Evolutionary conservation across 37 sponge, comb jelly and placozoan genomes (phyloP).

Genomic region (Hexactinellida sp.): DNA sequence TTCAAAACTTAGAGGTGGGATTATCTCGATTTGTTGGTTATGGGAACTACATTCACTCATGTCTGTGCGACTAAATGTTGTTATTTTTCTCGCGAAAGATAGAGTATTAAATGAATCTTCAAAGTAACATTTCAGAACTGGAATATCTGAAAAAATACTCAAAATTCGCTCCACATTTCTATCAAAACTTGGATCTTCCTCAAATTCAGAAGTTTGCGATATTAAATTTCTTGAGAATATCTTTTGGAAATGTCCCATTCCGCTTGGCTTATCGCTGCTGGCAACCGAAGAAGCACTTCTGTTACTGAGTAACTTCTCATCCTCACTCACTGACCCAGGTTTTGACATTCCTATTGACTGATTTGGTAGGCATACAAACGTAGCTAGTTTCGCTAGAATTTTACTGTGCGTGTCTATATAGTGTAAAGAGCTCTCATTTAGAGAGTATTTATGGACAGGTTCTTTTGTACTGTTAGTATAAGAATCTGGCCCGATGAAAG

Average conservation of each 20-base stretch:
- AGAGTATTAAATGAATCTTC: not conserved
- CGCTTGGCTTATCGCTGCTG: not conserved
- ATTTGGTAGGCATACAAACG: not conserved
- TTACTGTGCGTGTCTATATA: not conserved
- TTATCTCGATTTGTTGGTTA: not conserved
- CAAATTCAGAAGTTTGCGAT: not conserved
- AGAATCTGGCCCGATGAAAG: not conserved
- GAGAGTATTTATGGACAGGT: not conserved
- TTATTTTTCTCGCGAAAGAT: not conserved
- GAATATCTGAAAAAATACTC: slow-evolving; percentile 3
- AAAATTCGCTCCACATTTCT: not conserved
- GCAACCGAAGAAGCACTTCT: not conserved
- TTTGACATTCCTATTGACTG: not conserved
- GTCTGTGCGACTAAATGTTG: not conserved
- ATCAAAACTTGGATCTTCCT: not conserved
- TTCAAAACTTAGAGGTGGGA: not conserved
- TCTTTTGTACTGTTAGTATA: not conserved
- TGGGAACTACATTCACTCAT: not conserved
- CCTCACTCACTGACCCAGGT: not conserved
- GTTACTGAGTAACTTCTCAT: not conserved
- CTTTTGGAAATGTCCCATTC: not conserved
- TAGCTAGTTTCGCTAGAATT: not conserved
- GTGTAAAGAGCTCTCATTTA: not conserved
- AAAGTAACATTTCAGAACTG: not conserved
- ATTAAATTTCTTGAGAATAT: not conserved